A percentile compares a stretch with the other conserved stretches of the same genome.
phyloP scores from a whole-genome alignment of 2,888 invertebrate species.

The Andrena minutula region DNA sequence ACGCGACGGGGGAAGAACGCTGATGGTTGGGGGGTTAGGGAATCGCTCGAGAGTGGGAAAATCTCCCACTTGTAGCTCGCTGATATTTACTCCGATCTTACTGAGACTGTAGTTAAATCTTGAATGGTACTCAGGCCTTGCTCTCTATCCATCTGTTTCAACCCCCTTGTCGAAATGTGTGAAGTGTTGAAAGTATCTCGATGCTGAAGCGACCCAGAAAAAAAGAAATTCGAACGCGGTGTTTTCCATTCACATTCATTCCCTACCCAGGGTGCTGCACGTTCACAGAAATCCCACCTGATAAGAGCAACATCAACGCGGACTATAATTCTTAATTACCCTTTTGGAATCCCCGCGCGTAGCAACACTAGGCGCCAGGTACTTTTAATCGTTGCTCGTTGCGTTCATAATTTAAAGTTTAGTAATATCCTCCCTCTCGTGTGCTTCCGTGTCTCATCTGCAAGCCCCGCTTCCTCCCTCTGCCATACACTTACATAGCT shows the following conservation, averaged over 20 bases:
- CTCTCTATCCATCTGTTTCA: constrained; percentile 55
- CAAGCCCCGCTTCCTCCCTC: constrained; percentile 7
- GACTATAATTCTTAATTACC: constrained; percentile 39
- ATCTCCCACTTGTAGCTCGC: constrained; percentile 83
- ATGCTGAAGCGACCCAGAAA: constrained; percentile 18
- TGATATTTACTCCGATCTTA: constrained; percentile 81
- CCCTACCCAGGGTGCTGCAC: constrained; percentile 25
- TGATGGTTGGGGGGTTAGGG: constrained; percentile 54
- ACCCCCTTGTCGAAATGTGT: constrained; percentile 22
- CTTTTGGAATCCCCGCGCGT: not conserved
- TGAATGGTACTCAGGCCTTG: constrained; percentile 75
- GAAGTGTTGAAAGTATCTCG: constrained; percentile 44
- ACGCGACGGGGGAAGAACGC: constrained; percentile 46
- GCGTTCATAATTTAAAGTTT: constrained; percentile 59
- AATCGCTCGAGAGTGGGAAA: constrained; percentile 74
- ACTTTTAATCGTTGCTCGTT: constrained; percentile 48
- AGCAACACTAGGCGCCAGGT: not conserved
- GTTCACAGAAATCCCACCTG: constrained; percentile 33
- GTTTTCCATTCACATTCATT: constrained; percentile 35
- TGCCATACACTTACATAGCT: constrained; percentile 24
- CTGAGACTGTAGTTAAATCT: constrained; percentile 76
- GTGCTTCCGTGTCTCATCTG: constrained; percentile 23
- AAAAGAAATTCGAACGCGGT: constrained; percentile 7
- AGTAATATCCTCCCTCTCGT: constrained; percentile 38
- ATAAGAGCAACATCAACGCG: constrained; percentile 40